phyloP scores from a whole-genome alignment of 1,140 invertebrate species.

The Nephila pilipes region DNA sequence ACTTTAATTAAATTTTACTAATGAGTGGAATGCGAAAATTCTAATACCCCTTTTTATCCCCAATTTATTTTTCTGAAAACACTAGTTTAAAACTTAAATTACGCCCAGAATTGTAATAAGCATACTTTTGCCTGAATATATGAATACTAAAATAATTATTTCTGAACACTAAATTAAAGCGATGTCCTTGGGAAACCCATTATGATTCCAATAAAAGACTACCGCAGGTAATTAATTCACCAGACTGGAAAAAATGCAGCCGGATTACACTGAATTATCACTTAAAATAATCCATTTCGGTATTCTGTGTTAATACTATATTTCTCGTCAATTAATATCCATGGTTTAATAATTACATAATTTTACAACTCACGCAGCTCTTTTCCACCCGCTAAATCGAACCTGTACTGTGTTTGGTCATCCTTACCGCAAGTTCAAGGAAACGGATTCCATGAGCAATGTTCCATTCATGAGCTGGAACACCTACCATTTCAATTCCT shows the following conservation, averaged over 20 bases:
- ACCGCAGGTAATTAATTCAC: not conserved
- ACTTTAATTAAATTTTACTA: too few relatives aligned
- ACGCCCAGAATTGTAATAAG: too few relatives aligned
- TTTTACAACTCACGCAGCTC: slow-evolving; percentile 45
- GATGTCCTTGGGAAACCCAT: not conserved
- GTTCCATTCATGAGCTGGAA: not conserved
- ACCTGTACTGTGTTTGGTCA: not conserved
- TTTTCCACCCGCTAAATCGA: not conserved
- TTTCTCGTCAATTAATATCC: slow-evolving; percentile 4
- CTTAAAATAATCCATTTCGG: not conserved
- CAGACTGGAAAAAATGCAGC: slow-evolving; percentile 12
- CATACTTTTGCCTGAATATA: too few relatives aligned
- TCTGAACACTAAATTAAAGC: not conserved
- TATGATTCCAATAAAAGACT: not conserved
- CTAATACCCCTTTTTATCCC: too few relatives aligned
- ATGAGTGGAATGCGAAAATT: too few relatives aligned
- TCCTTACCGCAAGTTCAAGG: not conserved
- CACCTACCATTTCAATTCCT: not conserved
- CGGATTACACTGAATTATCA: not conserved
- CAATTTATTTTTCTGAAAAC: too few relatives aligned
- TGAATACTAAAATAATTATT: too few relatives aligned
- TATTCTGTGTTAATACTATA: not conserved
- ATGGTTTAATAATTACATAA: slow-evolving; percentile 59
- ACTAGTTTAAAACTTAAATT: too few relatives aligned
- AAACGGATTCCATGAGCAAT: slow-evolving; percentile 13